Evolutionary conservation across 2,797 vertebrate species (phyloP).

Genomic region (Antrozous pallidus): DNA sequence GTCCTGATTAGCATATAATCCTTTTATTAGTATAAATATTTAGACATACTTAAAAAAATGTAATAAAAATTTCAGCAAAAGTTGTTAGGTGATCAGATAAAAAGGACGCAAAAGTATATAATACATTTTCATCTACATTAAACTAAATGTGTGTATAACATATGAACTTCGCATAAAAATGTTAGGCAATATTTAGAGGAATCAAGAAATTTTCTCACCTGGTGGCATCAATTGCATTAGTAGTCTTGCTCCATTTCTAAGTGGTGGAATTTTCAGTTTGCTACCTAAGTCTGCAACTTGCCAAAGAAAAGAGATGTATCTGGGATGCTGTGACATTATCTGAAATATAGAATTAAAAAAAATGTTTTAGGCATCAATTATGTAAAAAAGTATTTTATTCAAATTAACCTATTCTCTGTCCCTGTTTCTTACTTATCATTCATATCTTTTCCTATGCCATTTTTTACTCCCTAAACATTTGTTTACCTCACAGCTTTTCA

Average conservation of each 20-base stretch:
- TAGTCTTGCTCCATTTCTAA: conserved; percentile 94
- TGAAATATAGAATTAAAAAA: conserved; percentile 78
- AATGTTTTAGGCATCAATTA: background rate
- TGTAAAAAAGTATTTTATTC: background rate
- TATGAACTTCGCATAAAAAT: background rate
- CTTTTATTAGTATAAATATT: too few species aligned
- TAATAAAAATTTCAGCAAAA: background rate
- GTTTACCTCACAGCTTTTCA: background rate
- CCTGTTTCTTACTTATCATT: background rate
- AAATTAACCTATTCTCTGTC: background rate
- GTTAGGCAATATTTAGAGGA: background rate
- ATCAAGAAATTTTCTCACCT: conserved; percentile 81
- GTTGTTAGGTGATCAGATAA: background rate
- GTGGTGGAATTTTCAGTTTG: conserved; percentile 94
- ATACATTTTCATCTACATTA: background rate
- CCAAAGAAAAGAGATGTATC: conserved; percentile 98
- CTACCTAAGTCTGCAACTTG: conserved; percentile 97
- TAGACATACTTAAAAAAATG: background rate
- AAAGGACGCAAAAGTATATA: background rate
- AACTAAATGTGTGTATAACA: background rate
- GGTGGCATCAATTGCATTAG: conserved; percentile 98
- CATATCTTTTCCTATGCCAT: background rate
- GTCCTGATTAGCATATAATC: too few species aligned
- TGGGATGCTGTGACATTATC: conserved; percentile 98
- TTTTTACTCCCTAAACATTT: background rate